A percentile compares a stretch with the other conserved stretches of the same genome.
These are phyloP conservation scores for Diorhabda sublineata DNA, from an alignment of 1,140 invertebrate genomes.

Conservation along the genomic window DNA sequence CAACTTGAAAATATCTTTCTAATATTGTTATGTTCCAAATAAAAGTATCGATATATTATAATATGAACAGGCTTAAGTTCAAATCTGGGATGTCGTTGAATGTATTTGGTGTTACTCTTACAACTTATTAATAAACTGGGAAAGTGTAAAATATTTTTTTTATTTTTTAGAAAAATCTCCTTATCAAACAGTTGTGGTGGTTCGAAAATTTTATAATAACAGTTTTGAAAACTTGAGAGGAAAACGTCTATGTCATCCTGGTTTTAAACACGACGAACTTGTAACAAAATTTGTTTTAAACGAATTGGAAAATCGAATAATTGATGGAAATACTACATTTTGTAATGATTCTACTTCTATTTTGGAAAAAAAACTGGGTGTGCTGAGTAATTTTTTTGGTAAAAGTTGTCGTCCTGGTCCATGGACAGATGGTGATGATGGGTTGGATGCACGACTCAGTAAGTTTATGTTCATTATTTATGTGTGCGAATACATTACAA, in stretches of 20 bases:
- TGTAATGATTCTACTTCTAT: constrained; percentile 38
- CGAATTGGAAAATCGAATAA: constrained; percentile 53
- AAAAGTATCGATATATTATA: no score
- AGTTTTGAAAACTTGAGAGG: constrained; percentile 48
- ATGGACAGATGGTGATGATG: constrained; percentile 54
- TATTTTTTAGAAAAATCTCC: constrained; percentile 50
- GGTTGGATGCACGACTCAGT: constrained; percentile 57
- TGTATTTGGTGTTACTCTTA: no score
- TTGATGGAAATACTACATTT: constrained; percentile 30
- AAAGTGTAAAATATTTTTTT: background rate
- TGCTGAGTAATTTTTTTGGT: constrained; percentile 55
- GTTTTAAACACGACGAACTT: constrained; percentile 51
- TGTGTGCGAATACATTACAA: no score
- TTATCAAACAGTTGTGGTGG: constrained; percentile 58
- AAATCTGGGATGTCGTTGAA: no score
- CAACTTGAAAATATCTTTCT: no score
- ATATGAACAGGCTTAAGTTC: no score
- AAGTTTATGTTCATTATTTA: constrained; percentile 40
- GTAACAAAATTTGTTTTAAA: constrained; percentile 58
- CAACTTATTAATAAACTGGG: no score
- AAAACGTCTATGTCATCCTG: constrained; percentile 60
- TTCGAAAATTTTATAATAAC: constrained; percentile 42
- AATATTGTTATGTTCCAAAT: no score
- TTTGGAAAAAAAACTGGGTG: constrained; percentile 54
- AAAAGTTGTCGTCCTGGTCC: constrained; percentile 62